phyloP scores from a whole-genome alignment of 1,140 invertebrate species.

The Penaeus vannamei region DNA sequence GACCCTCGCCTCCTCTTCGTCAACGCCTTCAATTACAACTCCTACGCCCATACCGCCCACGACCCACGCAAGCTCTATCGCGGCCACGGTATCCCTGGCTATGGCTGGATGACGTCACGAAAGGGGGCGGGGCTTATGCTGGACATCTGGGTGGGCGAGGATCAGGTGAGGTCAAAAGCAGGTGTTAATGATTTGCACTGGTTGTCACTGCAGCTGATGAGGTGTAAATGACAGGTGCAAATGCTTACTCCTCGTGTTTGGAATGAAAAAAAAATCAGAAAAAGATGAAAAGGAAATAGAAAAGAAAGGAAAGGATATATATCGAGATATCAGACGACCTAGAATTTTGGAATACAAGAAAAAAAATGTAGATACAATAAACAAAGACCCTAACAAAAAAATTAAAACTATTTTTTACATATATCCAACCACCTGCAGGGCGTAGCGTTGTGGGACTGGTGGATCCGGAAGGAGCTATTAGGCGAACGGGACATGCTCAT shows the following conservation, averaged over 20 bases:
- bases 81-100: conserved; percentile 62
- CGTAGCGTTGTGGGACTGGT: conserved; percentile 54
- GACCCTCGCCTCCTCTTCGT: conserved; percentile 55
- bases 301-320: not conserved
- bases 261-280: not conserved
- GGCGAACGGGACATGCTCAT: conserved; percentile 53
- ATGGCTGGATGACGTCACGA: conserved; percentile 64
- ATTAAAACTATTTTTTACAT: not conserved
- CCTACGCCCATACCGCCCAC: conserved; percentile 51
- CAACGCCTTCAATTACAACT: conserved; percentile 66
- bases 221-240: not conserved
- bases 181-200: not conserved
- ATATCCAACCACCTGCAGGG: conserved; percentile 10
- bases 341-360: not conserved
- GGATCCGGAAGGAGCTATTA: conserved; percentile 39
- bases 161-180: conserved; percentile 44
- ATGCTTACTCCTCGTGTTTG: too few species aligned
- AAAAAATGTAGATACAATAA: not conserved
- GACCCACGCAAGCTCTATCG: conserved; percentile 53
- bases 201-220: not conserved
- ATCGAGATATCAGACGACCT: not conserved
- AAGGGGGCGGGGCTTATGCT: conserved; percentile 47
- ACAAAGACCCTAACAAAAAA: not conserved
- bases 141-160: conserved; percentile 50
- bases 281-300: not conserved